Evolutionary conservation across 2,797 vertebrate genomes (phyloP).

Genomic region (Pangasius krempfi): DNA sequence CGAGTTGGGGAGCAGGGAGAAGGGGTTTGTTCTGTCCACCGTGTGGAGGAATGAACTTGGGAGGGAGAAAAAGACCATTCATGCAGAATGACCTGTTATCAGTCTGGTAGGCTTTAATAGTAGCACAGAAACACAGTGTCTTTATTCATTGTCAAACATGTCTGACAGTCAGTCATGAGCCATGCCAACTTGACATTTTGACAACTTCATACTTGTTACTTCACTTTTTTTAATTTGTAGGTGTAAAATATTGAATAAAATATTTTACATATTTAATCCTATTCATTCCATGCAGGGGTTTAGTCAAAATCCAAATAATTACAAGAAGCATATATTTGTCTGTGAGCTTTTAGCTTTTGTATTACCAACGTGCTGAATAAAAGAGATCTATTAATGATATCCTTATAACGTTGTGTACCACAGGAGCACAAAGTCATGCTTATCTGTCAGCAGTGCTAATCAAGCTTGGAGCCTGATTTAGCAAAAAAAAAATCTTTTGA

Average conservation of each 20-base stretch:
- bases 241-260: not conserved
- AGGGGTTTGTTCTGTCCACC: slow-evolving; percentile 32
- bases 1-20: slow-evolving; percentile 57
- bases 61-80: not conserved
- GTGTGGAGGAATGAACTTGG: slow-evolving; percentile 52
- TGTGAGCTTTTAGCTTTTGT: not conserved
- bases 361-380: not conserved
- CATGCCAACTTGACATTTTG: not conserved
- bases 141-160: not conserved
- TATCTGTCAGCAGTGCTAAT: slow-evolving; percentile 3
- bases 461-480: slow-evolving; percentile 8
- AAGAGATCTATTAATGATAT: not conserved
- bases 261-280: not conserved
- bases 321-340: not conserved
- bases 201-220: not conserved
- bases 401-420: not conserved
- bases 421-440: slow-evolving; percentile 5
- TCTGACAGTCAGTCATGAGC: not conserved
- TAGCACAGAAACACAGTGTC: not conserved
- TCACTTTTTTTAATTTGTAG: too few species aligned
- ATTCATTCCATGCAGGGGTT: not conserved
- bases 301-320: not conserved
- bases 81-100: slow-evolving; percentile 30
- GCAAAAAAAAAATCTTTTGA: slow-evolving; percentile 5
- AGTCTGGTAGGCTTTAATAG: slow-evolving; percentile 10